Conservation (phyloP, 2,113 vertebrate genomes). For the Seriola aureovittata region DNA sequence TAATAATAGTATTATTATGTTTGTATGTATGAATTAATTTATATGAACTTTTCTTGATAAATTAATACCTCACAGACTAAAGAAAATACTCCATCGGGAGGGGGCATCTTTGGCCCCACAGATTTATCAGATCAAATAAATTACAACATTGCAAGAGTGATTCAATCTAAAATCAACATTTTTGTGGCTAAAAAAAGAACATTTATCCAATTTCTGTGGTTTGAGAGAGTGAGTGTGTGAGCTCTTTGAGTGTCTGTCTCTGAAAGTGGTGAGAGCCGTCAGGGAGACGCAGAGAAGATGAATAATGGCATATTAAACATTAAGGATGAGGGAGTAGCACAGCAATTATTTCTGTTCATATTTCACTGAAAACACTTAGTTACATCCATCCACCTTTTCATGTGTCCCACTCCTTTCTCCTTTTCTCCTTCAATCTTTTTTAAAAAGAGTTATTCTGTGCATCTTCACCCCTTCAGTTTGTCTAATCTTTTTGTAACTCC, state of each 20-base stretch:
- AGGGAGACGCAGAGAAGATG: slow-evolving; percentile 61
- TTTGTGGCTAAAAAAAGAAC: slow-evolving; percentile 35
- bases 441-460: slow-evolving; percentile 16
- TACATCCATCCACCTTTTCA: slow-evolving; percentile 74
- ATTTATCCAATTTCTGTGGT: slow-evolving; percentile 27
- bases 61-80: not conserved
- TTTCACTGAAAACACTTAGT: slow-evolving; percentile 81
- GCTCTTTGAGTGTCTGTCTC: slow-evolving; percentile 36
- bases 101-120: not conserved
- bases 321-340: slow-evolving; percentile 78
- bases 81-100: not conserved
- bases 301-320: slow-evolving; percentile 82
- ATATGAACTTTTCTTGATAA: not conserved
- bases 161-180: slow-evolving; percentile 19
- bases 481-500: not conserved
- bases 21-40: not conserved
- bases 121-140: slow-evolving; percentile 14
- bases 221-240: slow-evolving; percentile 28
- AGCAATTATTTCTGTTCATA: slow-evolving; percentile 84
- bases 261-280: slow-evolving; percentile 37
- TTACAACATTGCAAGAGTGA: not conserved
- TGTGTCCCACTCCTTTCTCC: slow-evolving; percentile 43
- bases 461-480: slow-evolving; percentile 19
- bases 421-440: slow-evolving; percentile 55
- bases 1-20: not conserved